phyloP scores from a whole-genome alignment of 2,888 invertebrate species.

The Morpho achilles region DNA sequence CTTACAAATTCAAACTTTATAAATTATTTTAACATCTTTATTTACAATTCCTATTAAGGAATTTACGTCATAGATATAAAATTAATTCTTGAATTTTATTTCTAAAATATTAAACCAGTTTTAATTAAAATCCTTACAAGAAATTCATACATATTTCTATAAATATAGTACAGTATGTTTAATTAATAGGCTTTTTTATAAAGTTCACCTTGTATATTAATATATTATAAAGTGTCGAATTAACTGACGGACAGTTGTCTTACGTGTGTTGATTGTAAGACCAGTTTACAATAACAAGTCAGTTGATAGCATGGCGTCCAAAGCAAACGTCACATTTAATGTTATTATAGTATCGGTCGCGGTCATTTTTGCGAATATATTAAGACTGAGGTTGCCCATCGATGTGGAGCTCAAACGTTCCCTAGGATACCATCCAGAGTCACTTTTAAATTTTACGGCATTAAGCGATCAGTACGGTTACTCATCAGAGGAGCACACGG shows the following conservation, averaged over 20 bases:
- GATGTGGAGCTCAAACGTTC: conserved; percentile 33
- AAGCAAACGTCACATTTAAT: conserved; percentile 35
- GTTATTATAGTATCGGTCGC: conserved; percentile 33
- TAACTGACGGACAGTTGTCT: not conserved
- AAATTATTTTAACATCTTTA: no score
- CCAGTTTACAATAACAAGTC: conserved; percentile 10
- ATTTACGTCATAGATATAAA: no score
- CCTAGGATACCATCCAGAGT: conserved; percentile 34
- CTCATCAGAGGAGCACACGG: conserved; percentile 44
- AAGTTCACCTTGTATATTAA: no score
- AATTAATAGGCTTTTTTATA: no score
- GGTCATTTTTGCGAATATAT: conserved; percentile 29
- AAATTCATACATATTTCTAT: no score
- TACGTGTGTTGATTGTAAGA: not conserved
- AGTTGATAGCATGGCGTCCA: conserved; percentile 42
- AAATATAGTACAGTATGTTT: no score
- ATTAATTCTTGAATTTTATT: no score
- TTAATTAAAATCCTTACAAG: no score
- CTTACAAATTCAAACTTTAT: no score
- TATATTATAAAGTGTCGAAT: not conserved
- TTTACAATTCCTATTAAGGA: no score
- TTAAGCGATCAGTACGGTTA: conserved; percentile 42
- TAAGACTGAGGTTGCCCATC: conserved; percentile 29
- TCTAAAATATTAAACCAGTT: no score
- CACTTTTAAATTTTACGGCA: conserved; percentile 44